Percentiles rank a stretch among this genome's conserved stretches.
Conservation (phyloP, 2,797 vertebrate species). For the Mionectes olivaceus region DNA sequence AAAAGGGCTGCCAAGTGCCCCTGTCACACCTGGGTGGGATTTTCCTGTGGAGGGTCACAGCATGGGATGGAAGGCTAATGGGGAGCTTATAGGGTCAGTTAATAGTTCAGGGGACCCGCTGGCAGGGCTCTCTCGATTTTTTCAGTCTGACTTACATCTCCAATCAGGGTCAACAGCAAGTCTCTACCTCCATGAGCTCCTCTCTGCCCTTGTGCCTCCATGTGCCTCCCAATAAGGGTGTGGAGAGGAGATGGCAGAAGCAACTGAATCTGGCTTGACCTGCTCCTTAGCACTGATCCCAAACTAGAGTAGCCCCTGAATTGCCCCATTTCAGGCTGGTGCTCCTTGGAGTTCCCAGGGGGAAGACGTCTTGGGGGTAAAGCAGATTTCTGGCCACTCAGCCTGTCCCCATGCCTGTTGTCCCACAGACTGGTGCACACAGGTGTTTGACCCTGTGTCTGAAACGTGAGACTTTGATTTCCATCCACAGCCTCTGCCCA, state of each 20-base stretch:
- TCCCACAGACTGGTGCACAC: fast-evolving
- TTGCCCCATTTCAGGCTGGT: background rate
- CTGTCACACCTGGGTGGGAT: background rate
- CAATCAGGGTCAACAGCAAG: background rate
- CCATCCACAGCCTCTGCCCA: background rate
- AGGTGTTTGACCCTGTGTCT: background rate
- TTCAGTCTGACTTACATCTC: background rate
- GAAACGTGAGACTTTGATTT: fast-evolving
- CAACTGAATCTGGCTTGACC: background rate
- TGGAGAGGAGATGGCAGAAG: background rate
- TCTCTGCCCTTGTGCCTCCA: background rate
- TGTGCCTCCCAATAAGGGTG: fast-evolving
- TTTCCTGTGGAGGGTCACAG: fast-evolving
- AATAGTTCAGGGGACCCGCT: background rate
- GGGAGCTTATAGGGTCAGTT: background rate
- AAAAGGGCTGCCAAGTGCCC: background rate
- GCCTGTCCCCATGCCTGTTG: fast-evolving
- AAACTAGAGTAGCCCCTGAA: background rate
- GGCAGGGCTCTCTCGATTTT: background rate
- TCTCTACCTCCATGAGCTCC: fast-evolving
- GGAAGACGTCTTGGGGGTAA: background rate
- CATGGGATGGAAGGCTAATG: background rate
- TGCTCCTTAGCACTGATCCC: background rate
- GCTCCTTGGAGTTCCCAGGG: background rate
- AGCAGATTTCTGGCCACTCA: background rate